A percentile compares a stretch with the other conserved stretches of the same genome.
Conservation (phyloP, 1,140 invertebrate species). For the Cotesia chilonis region DNA sequence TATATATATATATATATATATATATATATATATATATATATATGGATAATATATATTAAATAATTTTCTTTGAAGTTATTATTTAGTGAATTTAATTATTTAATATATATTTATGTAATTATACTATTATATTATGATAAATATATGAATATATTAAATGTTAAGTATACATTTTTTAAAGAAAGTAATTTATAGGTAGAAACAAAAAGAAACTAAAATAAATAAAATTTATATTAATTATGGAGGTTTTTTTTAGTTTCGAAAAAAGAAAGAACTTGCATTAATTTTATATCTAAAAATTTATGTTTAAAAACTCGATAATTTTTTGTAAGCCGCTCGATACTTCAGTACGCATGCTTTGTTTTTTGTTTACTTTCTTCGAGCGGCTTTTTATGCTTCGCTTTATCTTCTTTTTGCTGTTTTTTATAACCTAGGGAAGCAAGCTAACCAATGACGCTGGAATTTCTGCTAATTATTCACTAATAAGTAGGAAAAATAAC, state of each 20-base stretch:
- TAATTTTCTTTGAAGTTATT: no score
- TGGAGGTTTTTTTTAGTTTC: not conserved
- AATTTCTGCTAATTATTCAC: not conserved
- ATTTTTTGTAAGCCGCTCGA: constrained; percentile 46
- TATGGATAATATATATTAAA: no score
- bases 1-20: no score
- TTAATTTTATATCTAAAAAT: not conserved
- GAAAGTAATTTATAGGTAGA: constrained; percentile 67
- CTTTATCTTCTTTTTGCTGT: not conserved
- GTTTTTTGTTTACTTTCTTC: constrained; percentile 40
- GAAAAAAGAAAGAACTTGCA: not conserved
- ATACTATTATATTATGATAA: constrained; percentile 2
- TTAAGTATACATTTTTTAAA: constrained; percentile 67
- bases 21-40: no score
- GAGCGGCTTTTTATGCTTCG: constrained; percentile 27
- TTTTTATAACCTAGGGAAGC: not conserved
- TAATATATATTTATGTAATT: constrained; percentile 39
- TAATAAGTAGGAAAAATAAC: no score
- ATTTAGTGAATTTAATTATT: not conserved
- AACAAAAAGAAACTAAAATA: constrained; percentile 50
- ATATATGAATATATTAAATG: constrained; percentile 56
- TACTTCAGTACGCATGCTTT: constrained; percentile 64
- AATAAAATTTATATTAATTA: constrained; percentile 17
- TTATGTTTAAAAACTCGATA: no score
- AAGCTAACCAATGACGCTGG: not conserved